Percentiles rank a stretch among this genome's conserved stretches.
These are phyloP conservation scores for Colinus virginianus DNA, from an alignment of 2,113 vertebrate species.

Conservation along the genomic window DNA sequence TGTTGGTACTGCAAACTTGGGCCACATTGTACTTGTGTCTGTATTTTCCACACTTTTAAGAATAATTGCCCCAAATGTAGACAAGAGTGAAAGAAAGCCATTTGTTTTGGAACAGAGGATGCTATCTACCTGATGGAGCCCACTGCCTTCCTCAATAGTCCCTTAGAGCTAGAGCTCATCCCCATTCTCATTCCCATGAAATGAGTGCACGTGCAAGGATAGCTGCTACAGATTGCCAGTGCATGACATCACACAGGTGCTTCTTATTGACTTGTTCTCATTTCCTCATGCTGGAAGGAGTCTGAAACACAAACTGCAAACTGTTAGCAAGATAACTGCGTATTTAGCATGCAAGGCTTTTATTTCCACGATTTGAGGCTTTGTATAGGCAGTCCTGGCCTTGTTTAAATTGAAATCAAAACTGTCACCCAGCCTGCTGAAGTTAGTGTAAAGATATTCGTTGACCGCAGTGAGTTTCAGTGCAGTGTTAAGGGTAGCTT, in stretches of 20 bases:
- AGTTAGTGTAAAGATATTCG: not conserved
- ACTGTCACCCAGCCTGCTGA: not conserved
- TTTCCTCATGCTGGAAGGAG: rapidly evolving
- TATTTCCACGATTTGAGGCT: not conserved
- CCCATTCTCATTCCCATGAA: not conserved
- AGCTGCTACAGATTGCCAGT: not conserved
- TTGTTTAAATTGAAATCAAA: not conserved
- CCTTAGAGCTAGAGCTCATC: not conserved
- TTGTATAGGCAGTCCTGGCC: rapidly evolving
- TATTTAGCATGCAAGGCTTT: rapidly evolving
- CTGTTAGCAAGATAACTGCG: not conserved
- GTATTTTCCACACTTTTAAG: not conserved
- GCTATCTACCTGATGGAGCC: not conserved
- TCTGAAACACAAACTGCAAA: not conserved
- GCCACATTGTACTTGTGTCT: not conserved
- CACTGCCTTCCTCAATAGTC: not conserved
- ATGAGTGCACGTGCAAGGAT: not conserved
- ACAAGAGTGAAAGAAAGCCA: not conserved
- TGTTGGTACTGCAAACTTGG: not conserved
- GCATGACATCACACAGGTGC: rapidly evolving
- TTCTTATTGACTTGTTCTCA: not conserved
- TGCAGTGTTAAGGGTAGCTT: rapidly evolving
- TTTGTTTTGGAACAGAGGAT: not conserved
- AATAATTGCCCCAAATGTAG: not conserved
- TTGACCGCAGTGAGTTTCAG: not conserved